Evolutionary conservation across 2,888 invertebrate species (phyloP), one percentile per base, ranked within the genome.

Genomic region (Drosophila pegasa): DNA sequence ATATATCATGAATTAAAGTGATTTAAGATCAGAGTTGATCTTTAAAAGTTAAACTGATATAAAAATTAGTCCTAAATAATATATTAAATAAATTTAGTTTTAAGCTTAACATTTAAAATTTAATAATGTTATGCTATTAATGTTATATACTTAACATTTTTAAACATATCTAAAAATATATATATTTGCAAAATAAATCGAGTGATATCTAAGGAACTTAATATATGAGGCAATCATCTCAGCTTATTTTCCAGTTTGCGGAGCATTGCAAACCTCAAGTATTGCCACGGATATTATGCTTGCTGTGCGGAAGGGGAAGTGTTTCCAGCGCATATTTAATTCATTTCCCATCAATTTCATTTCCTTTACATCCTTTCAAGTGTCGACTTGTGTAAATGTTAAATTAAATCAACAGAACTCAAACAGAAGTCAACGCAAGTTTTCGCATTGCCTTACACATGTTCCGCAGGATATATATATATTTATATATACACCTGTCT

Each of bases 321-420:
- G 57, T 50, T 40, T 48, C 25, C 27, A 27, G 22, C 54, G 47
- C 50, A 57, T 52, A 59, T 73, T 71, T 57, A 56, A 71, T 47
- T 45, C 35, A 38, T 45, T 40, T n/a, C 48, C 16, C 47, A 41
- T 55, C 55, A 27, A 65, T 65, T 71, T 66, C 63, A 78, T 85
- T 82, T 78, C 57, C 65, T 25, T 58, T 16, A 48, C 47, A 57
- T 54, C 43, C 60, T 52, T 65, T 71, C 35, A 58, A 64, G 61
- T 74, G 65, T 67, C 82, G 68, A 63, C 57, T 62, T 78, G 68
- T 64, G 85, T 35, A 71, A 81, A 78, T 78, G 60, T 59, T 62
- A 45, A 77, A 62, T 77, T 35, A 41, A 60, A 66, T 73, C 63
- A 73, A 64, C 41, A 43, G 47, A 60, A 40, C 41, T 43, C 41